These are phyloP conservation scores for Caerostris extrusa DNA, from an alignment of 1,140 invertebrate genomes.

Conservation along the genomic window DNA sequence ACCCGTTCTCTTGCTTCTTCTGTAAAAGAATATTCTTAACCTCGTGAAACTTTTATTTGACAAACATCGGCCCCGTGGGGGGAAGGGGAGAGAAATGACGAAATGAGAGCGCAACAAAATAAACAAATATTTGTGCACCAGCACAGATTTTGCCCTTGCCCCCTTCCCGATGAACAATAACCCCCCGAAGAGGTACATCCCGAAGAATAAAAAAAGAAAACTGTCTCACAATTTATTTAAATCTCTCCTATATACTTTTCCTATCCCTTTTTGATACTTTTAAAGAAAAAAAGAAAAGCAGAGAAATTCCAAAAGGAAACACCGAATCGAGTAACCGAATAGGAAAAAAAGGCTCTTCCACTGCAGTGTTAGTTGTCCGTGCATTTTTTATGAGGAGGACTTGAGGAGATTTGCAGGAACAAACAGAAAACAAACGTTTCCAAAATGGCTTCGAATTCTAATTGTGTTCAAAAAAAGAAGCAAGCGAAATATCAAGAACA, in stretches of 20 bases:
- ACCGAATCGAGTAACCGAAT: not conserved
- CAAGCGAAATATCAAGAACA: constrained; percentile 12
- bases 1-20: not conserved
- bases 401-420: constrained; percentile 4
- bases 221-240: not conserved
- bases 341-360: not conserved
- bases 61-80: not conserved
- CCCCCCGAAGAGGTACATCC: not conserved
- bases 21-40: not conserved
- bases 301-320: constrained; percentile 19
- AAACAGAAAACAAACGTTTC: constrained; percentile 13
- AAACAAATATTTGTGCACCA: constrained; percentile 1
- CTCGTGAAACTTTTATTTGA: not conserved
- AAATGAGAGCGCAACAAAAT: constrained; percentile 7
- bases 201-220: not conserved
- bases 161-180: not conserved
- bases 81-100: not conserved
- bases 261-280: not conserved
- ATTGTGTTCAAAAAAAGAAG: not conserved
- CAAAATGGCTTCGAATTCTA: constrained; percentile 11
- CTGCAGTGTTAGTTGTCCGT: not conserved
- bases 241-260: not conserved
- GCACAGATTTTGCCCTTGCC: not conserved
- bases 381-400: constrained; percentile 19
- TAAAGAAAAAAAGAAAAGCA: not conserved